These are phyloP conservation scores for Capricornis sumatraensis DNA, from an alignment of 2,113 vertebrate species.

Conservation along the genomic window DNA sequence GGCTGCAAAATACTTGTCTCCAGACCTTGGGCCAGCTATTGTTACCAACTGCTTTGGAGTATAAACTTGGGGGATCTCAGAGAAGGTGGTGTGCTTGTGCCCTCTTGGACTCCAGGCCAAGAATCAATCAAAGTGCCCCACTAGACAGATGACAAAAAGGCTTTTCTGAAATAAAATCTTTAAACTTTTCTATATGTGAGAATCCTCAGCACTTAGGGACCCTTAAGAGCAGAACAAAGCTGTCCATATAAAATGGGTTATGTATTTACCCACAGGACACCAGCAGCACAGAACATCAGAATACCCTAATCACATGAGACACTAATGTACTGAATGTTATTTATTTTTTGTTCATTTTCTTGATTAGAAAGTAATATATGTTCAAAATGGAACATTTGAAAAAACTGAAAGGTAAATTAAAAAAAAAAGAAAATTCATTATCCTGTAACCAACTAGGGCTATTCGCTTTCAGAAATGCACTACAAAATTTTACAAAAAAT, in stretches of 20 bases:
- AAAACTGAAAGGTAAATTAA: background rate
- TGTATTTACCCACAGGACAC: background rate
- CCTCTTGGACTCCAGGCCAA: conserved; percentile 10
- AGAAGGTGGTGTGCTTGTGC: background rate
- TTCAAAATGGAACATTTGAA: background rate
- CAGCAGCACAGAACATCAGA: background rate
- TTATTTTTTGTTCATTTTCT: background rate
- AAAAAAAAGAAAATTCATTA: background rate
- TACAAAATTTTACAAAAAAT: background rate
- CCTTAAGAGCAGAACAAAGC: background rate
- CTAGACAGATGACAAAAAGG: conserved; percentile 18
- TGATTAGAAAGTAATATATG: background rate
- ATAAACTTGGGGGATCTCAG: background rate
- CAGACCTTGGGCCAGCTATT: background rate
- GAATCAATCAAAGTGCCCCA: conserved; percentile 29
- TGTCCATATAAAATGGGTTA: background rate
- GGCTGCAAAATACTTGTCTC: background rate
- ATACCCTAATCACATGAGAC: background rate
- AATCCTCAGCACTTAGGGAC: background rate
- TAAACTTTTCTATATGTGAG: conserved; percentile 24
- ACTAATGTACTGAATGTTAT: background rate
- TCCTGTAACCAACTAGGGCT: background rate
- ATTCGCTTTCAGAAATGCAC: background rate
- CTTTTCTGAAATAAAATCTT: conserved; percentile 52
- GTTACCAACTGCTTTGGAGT: background rate